These are phyloP conservation scores for Scophthalmus maximus DNA, from an alignment of 2,113 vertebrate genomes.

Conservation along the genomic window DNA sequence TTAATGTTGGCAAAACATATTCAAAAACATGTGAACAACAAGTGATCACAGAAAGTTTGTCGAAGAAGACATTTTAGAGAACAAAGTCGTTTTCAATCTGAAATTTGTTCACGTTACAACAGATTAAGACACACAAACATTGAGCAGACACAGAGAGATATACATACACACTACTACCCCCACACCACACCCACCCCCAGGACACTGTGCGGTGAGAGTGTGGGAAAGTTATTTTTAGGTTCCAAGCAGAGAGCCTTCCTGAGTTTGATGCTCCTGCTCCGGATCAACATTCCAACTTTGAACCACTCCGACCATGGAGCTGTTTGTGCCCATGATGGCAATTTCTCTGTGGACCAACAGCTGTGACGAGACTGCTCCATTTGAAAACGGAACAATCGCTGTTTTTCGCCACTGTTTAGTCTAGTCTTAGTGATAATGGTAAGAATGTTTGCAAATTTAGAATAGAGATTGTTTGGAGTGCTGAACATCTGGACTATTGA, in stretches of 20 bases:
- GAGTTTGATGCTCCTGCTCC: constrained; percentile 79
- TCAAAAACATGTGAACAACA: background rate
- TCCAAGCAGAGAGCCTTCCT: constrained; percentile 79
- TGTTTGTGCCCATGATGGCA: constrained; percentile 72
- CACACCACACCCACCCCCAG: constrained; percentile 51
- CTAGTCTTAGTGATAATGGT: constrained; percentile 8
- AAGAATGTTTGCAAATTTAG: constrained; percentile 2
- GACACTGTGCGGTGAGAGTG: constrained; percentile 75
- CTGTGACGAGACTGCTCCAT: constrained; percentile 34
- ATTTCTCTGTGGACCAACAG: constrained; percentile 52
- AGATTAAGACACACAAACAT: constrained; percentile 28
- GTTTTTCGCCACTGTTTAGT: background rate
- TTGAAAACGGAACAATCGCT: constrained; percentile 14
- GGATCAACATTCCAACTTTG: constrained; percentile 87
- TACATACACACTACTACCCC: constrained; percentile 20
- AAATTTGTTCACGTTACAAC: background rate
- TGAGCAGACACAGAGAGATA: constrained; percentile 34
- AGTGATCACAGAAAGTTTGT: background rate
- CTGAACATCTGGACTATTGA: background rate
- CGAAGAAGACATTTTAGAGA: no score
- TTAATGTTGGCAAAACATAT: background rate
- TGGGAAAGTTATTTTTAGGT: constrained; percentile 87
- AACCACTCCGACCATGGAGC: constrained; percentile 69
- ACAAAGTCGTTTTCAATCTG: background rate
- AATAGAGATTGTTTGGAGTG: background rate